Base-by-base conservation (phyloP, 1,140 invertebrate genomes). In the Drosophila tani region DNA sequence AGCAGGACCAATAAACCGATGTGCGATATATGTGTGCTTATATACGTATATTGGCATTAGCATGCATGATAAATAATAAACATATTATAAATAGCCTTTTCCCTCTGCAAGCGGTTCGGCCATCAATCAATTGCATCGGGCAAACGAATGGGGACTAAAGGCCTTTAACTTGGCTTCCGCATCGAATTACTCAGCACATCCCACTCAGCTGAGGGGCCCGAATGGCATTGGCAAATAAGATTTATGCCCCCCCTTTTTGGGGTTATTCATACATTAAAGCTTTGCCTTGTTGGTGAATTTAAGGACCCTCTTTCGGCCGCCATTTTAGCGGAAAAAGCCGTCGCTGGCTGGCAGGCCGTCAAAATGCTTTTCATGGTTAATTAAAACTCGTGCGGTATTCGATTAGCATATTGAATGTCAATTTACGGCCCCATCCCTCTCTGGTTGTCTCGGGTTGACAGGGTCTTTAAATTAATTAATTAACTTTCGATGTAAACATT, bases 11-110 rank as follows among this genome's bases (percentile, higher is more conserved):
- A 88, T 88, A 88, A 78, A 64, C 67, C 63, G 75, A 76, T 55
- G 35, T 29, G 50, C 14, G 19, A 56, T 21, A 24, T 43, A 60
- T 55, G 49, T 62, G 49, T 65, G 38, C 53, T 3, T 65, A 12
- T 35, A 24, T 59, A 43, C 21, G 40, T 41, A 43, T 59, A 59
- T 84, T 70, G 74, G 69, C 75, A 82, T 79, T 82, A 65, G 67
- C 65, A 53, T 79, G 75, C 68, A 74, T 70, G 74, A 78, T 88
- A 83, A 81, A 87, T 88, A 87, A 81, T 87, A 87, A 88, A 75
- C 84, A 88, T 81, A 81, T 87, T 87, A 88, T 90, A 88, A 90
- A 88, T 90, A 84, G 85, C 81, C 67, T 75, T 83, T 81, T 79
- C 40, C 51, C 68, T 21, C 58, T 56, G 59, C 50, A 59, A 80